phyloP scores from a whole-genome alignment of 2,113 vertebrate species.

The Myrmophylax atrothorax region DNA sequence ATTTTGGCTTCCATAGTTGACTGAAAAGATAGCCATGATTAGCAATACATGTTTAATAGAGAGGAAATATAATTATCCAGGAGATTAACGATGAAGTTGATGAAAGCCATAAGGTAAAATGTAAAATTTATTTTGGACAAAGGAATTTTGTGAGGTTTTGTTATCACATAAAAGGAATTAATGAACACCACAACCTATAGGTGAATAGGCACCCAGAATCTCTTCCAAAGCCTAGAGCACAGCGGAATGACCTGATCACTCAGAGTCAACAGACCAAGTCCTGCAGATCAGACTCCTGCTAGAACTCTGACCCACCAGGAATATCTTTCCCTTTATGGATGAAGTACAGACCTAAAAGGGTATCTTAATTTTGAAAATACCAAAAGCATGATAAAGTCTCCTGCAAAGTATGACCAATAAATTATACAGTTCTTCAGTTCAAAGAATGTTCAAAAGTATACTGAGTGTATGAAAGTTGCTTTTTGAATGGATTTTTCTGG shows the following conservation, averaged over 20 bases:
- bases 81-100: background rate
- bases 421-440: background rate
- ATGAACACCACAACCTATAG: background rate
- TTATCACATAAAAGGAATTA: background rate
- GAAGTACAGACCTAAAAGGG: background rate
- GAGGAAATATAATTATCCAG: background rate
- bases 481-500: background rate
- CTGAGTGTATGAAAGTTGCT: background rate
- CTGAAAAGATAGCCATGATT: constrained; percentile 2
- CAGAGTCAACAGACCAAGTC: background rate
- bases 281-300: background rate
- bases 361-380: background rate
- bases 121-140: background rate
- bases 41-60: constrained; percentile 30
- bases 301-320: background rate
- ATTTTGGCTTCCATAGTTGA: background rate
- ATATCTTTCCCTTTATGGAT: background rate
- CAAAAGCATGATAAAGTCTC: background rate
- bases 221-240: background rate
- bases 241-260: background rate
- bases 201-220: background rate
- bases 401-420: background rate
- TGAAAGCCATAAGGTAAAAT: background rate
- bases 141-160: background rate
- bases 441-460: background rate